Base-by-base conservation (phyloP, 2,797 vertebrate species). In the Acomys russatus region DNA sequence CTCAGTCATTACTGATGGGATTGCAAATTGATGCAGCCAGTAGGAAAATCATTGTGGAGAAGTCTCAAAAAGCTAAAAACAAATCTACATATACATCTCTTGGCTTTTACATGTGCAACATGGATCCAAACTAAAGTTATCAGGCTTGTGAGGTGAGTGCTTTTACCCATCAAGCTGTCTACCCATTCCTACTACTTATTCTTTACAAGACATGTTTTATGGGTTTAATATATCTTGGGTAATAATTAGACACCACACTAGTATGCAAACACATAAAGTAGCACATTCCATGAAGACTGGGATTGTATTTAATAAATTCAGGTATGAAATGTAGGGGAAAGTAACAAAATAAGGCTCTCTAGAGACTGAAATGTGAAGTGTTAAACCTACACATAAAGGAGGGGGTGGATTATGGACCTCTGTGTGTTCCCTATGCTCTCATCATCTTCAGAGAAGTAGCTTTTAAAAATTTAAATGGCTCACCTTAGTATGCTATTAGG, bases 381-480 rank as follows among this genome's bases (percentile, higher is more conserved):
- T 22, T 35, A 30, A 30, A 6, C 8, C 66, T 59, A 68, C 44
- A 84, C 3, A 6, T 3, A 33, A 14, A 17, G n/a, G 20, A 44
- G 1, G n/a, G n/a, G 35, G 54, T n/a, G 38, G 9, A 12, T 35
- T 6, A 14, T 18, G 3, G 17, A 8, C 30, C 84, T n/a, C 6
- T 11, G n/a, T 71, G 33, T 33, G 12, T 14, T 33, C 35, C 9
- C 15, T 56, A 1, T 17, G 18, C 15, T 44, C 74, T 66, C 10
- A 23, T 61, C 25, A 82, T 61, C 18, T 87, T 84, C 54, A 79
- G 56, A 80, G 61, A 25, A 20, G 25, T 59, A n/a, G 17, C 14
- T 88, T 95, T 51, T 85, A 64, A 33, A 74, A 82, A 85, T 77
- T 92, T 49, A 89, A 49, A 56, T 76, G n/a, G 70, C 92, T 88